Base-by-base conservation (phyloP, 2,888 invertebrate species). In the Seira sanloemensis region DNA sequence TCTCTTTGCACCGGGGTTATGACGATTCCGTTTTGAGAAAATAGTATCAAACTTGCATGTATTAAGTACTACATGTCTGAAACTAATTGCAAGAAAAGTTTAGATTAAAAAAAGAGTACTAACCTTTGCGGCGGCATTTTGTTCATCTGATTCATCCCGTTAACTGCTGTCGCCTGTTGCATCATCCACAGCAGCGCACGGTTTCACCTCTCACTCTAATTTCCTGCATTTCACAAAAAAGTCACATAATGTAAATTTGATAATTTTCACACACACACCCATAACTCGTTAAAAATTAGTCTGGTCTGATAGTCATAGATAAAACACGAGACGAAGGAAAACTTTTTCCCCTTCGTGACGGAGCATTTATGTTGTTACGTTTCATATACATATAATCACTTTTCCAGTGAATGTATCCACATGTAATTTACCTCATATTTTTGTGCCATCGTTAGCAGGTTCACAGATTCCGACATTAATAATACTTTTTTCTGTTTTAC, bases 111-210 rank as follows among this genome's bases (percentile, higher is more conserved):
- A 72, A 72, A 27, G 37, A 72, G 58, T 37, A 86, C 89, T 86
- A 74, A 89, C 89, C 89, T 88, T 88, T 89, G 88, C 79, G 89
- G 88, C 86, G 89, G 87, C 89, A 89, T 89, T 88, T 89, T 89
- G 86, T 87, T 88, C 88, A 88, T 88, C 85, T 87, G 87, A 88
- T 86, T 88, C 88, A 88, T 89, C 82, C 89, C 89, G 88, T 88
- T 88, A 81, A 88, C 88, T 86, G 87, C 88, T 78, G 87, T 87
- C 76, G 86, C 87, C 87, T 87, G 87, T 88, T 88, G 88, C 88
- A 88, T 88, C 87, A 86, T 88, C 88, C 81, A 81, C 86, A 87
- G 87, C 87, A 85, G 86, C 86, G 74, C 74, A 79, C 80, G 80
- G 83, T 86, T 68, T 83, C 79, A 79, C 66, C 69, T 78, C 85